These are phyloP conservation scores for Gallinago media DNA, from an alignment of 2,113 vertebrate genomes.

Conservation along the genomic window DNA sequence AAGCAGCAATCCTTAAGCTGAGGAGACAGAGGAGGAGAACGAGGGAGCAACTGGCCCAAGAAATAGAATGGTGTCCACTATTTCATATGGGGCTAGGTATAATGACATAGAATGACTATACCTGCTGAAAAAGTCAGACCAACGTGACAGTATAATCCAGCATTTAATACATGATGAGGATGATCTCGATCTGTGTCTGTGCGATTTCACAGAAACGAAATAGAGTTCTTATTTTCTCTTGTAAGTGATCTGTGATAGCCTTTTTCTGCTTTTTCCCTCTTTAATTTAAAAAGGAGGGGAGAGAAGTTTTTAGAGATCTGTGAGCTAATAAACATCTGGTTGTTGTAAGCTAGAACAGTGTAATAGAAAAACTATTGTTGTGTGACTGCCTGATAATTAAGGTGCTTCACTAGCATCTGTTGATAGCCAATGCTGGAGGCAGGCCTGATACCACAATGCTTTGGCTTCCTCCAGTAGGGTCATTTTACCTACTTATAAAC, in stretches of 20 bases:
- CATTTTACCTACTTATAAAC: background rate
- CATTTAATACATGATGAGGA: background rate
- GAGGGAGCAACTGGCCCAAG: background rate
- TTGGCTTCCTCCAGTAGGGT: background rate
- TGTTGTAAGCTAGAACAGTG: background rate
- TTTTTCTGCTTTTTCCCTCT: background rate
- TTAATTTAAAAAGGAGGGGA: background rate
- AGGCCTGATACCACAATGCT: background rate
- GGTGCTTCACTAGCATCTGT: background rate
- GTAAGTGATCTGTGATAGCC: background rate
- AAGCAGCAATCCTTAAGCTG: background rate
- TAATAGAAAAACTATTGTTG: rapidly evolving
- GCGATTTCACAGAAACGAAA: background rate
- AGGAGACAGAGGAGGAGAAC: background rate
- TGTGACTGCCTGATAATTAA: background rate
- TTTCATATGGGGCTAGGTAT: background rate
- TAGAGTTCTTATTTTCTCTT: background rate
- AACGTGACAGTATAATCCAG: background rate
- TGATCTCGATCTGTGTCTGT: background rate
- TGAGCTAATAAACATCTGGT: background rate
- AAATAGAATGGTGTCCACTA: background rate
- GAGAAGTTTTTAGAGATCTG: background rate
- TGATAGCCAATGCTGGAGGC: background rate
- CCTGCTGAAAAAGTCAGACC: background rate
- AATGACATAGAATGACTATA: background rate